Conservation (phyloP, 1,140 invertebrate genomes). For the Elysia chlorotica region DNA sequence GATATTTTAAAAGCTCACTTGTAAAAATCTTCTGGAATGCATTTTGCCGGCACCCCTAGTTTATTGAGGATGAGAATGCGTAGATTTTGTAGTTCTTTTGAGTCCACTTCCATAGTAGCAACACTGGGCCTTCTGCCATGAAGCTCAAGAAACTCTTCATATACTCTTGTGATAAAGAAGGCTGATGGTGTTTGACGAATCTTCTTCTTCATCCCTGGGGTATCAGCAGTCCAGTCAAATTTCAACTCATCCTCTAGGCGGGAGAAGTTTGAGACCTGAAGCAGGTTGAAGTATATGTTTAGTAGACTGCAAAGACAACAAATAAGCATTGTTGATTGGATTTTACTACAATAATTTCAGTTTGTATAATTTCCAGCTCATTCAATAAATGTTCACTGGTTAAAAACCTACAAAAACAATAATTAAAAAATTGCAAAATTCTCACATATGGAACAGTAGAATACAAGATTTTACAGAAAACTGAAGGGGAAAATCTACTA, state of each 20-base stretch:
- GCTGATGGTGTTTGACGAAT: conserved; percentile 62
- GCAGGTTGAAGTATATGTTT: no score
- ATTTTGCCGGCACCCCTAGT: conserved; percentile 48
- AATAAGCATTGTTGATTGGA: no score
- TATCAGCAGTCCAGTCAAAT: conserved; percentile 67
- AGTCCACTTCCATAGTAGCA: conserved; percentile 69
- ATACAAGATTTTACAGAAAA: no score
- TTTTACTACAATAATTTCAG: no score
- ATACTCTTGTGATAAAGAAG: conserved; percentile 65
- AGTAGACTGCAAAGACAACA: no score
- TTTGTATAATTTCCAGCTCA: no score
- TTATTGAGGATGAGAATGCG: conserved; percentile 69
- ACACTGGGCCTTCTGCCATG: conserved; percentile 72
- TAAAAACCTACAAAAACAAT: no score
- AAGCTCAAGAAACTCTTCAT: conserved; percentile 77
- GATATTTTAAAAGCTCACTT: no score
- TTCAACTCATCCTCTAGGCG: conserved; percentile 74
- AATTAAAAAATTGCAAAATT: not conserved
- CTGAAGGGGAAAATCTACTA: no score
- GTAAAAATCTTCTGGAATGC: conserved; percentile 62
- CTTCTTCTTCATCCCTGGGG: conserved; percentile 58
- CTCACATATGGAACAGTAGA: not conserved
- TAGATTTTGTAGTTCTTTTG: conserved; percentile 68
- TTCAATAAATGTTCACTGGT: no score
- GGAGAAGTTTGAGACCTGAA: no score